Evolutionary conservation across 64 coral and sea anemone genomes (phyloP), one percentile per base, ranked within the genome.

Genomic region (Montipora foliosa): DNA sequence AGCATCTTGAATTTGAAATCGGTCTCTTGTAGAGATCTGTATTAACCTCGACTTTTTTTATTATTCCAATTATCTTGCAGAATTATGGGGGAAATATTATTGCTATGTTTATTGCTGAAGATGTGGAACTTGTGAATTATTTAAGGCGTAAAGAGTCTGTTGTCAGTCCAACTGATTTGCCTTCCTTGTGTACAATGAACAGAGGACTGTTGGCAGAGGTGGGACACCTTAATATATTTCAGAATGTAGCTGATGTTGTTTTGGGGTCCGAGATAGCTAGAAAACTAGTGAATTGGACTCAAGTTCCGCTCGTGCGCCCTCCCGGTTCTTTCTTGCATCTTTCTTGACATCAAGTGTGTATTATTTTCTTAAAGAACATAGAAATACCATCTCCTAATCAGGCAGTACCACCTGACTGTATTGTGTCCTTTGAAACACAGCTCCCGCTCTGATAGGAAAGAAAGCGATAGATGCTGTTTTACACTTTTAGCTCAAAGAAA

Each of bases 1-100:
- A 57, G 53, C 53, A 57, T 57, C 53, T 57, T 3, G 53, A 57
- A 57, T 57, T 57, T 57, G 53, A 57, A 57, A 57, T 57, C 53
- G 53, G 6, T 57, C 53, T 57, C 53, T 57, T 69, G n/a, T 69
- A 69, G 13, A 69, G 13, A 69, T 69, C 13, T 69, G 2, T 69
- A 69, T 69, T 19, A 19, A 69, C 19, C 14, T 8, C 53, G 6
- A 57, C 53, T 57, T 57, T 37, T 37, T 25, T 37, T 37, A 1
- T 13, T 1, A 19, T 80, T 11, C 25, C 4, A 80, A 80, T 57
- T 13, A 4, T 84, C 19, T 47, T 4, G 53, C 62, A 84, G 81
- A 69, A 22, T n/a, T 84, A 66, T 46, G 81, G 81, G 62, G 81
- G 81, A 84, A 84, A 21, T 84, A 68, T 84, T 4, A 67, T 84